Percentiles rank a stretch among this genome's conserved stretches.
Evolutionary conservation across 1,140 invertebrate species (phyloP).

Genomic region (Laodelphax striatellus): DNA sequence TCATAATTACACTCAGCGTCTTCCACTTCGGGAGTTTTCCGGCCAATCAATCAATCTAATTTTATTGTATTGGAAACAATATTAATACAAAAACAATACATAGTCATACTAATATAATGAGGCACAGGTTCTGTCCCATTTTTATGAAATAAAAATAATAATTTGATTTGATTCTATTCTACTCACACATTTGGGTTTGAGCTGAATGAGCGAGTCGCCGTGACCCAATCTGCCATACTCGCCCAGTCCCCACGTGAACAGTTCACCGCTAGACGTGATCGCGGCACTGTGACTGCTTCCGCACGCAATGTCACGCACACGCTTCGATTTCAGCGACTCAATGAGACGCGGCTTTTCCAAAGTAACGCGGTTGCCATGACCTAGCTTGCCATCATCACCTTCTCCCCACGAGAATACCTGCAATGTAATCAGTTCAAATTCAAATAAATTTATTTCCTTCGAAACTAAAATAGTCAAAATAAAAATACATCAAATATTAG

Average conservation of each 20-base stretch:
- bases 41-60: too few relatives aligned
- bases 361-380: conserved; percentile 72
- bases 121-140: too few relatives aligned
- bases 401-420: conserved; percentile 92
- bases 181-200: conserved; percentile 71
- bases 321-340: conserved; percentile 69
- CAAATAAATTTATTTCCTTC: not conserved
- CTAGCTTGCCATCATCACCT: conserved; percentile 89
- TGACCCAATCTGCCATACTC: conserved; percentile 88
- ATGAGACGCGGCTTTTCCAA: conserved; percentile 75
- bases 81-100: too few relatives aligned
- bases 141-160: too few relatives aligned
- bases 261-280: conserved; percentile 79
- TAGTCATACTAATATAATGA: too few relatives aligned
- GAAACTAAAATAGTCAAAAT: too few relatives aligned
- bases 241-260: conserved; percentile 91
- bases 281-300: conserved; percentile 90
- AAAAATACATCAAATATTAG: too few relatives aligned
- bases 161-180: too few relatives aligned
- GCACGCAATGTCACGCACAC: conserved; percentile 84
- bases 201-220: conserved; percentile 75
- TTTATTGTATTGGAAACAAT: too few relatives aligned
- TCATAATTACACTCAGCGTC: too few relatives aligned
- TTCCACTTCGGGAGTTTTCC: too few relatives aligned
- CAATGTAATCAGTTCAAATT: conserved; percentile 17